Percentiles rank a stretch among this genome's conserved stretches.
phyloP scores from a whole-genome alignment of 1,140 invertebrate genomes.

The Eumeta japonica region DNA sequence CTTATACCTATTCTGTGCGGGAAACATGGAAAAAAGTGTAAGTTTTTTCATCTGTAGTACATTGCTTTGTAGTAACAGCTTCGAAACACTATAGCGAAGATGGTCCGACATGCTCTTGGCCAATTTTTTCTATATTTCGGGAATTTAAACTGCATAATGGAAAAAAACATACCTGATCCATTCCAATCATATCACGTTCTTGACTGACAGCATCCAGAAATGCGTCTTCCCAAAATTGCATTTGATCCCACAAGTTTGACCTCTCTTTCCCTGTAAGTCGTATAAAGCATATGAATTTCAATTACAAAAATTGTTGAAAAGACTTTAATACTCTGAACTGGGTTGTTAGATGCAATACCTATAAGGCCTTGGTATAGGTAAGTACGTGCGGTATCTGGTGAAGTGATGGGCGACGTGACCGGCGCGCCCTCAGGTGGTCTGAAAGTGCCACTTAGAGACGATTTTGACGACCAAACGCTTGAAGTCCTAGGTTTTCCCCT shows the following conservation, averaged over 20 bases:
- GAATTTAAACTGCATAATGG: background rate
- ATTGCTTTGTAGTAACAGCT: background rate
- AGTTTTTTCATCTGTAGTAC: background rate
- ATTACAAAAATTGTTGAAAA: too few relatives aligned
- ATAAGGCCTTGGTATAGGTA: constrained; percentile 88
- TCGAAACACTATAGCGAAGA: too few relatives aligned
- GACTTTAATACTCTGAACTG: too few relatives aligned
- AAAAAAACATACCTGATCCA: constrained; percentile 77
- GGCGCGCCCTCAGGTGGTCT: constrained; percentile 87
- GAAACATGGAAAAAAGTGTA: background rate
- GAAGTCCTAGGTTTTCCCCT: constrained; percentile 72
- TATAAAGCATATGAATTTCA: background rate
- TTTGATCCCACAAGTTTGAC: constrained; percentile 95
- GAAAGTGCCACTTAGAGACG: constrained; percentile 83
- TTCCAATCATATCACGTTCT: constrained; percentile 97
- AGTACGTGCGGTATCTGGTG: constrained; percentile 81
- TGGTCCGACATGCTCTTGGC: too few relatives aligned
- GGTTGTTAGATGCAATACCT: constrained; percentile 36
- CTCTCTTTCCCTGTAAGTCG: constrained; percentile 59
- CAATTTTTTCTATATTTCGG: background rate
- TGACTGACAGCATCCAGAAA: constrained; percentile 98
- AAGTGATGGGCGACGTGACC: constrained; percentile 78
- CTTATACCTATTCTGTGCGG: too few relatives aligned
- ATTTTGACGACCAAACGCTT: constrained; percentile 91
- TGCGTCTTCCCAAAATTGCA: constrained; percentile 99